Percentiles rank a stretch among this genome's conserved stretches.
These are phyloP conservation scores for Lethenteron reissneri DNA, from an alignment of 2,113 vertebrate species.

Conservation along the genomic window DNA sequence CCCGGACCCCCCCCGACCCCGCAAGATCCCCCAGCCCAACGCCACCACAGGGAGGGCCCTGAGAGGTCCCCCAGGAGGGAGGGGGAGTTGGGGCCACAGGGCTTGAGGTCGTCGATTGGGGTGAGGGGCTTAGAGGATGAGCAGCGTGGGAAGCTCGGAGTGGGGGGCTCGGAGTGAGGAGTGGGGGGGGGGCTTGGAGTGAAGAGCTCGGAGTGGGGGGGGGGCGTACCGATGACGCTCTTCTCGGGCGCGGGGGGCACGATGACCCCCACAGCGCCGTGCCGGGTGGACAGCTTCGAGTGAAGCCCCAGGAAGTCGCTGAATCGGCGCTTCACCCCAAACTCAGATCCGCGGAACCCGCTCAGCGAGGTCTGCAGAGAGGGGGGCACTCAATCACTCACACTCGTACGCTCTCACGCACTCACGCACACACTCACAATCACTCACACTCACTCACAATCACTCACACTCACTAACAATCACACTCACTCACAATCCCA, in stretches of 20 bases:
- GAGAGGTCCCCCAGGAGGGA: too few relatives aligned
- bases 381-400: too few relatives aligned
- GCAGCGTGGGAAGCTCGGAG: too few relatives aligned
- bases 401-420: background rate
- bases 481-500: too few relatives aligned
- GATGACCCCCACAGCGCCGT: constrained; percentile 57
- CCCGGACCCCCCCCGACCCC: too few relatives aligned
- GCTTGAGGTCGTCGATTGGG: too few relatives aligned
- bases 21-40: too few relatives aligned
- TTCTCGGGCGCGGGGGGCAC: constrained; percentile 93
- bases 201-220: background rate
- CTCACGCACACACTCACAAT: background rate
- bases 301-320: constrained; percentile 92
- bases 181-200: background rate
- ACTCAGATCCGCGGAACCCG: constrained; percentile 65
- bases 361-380: constrained; percentile 48
- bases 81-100: too few relatives aligned
- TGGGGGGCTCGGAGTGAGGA: too few relatives aligned
- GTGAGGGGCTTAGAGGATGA: too few relatives aligned
- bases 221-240: constrained; percentile 53
- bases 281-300: constrained; percentile 76
- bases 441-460: background rate
- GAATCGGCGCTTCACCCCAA: constrained; percentile 72
- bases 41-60: too few relatives aligned
- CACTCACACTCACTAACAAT: too few relatives aligned